These are phyloP conservation scores for Acanthochromis polyacanthus DNA, from an alignment of 2,113 vertebrate genomes.

Conservation along the genomic window DNA sequence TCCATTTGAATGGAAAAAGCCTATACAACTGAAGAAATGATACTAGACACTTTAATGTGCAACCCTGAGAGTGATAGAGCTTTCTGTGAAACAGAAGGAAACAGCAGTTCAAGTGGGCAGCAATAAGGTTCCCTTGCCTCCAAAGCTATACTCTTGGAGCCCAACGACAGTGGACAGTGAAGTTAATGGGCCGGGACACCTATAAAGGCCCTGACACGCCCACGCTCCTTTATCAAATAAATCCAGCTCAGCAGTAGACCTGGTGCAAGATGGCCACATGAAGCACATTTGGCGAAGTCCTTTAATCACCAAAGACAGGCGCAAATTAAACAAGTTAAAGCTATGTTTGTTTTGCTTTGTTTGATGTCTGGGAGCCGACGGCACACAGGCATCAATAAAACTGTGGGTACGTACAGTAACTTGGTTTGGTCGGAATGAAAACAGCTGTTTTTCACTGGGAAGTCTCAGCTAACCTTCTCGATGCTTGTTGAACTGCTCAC, in stretches of 20 bases:
- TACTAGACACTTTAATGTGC: background rate
- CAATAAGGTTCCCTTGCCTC: background rate
- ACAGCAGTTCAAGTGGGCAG: slow-evolving; percentile 12
- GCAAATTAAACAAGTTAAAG: slow-evolving; percentile 51
- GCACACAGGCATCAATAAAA: slow-evolving; percentile 1
- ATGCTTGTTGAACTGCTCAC: background rate
- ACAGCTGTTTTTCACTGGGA: slow-evolving; percentile 22
- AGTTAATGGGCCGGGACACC: slow-evolving; percentile 43
- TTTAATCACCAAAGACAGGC: slow-evolving; percentile 8
- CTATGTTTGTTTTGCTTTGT: slow-evolving; percentile 49
- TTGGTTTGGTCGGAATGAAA: slow-evolving; percentile 13
- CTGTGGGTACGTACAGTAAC: slow-evolving; percentile 18
- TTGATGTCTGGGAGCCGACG: slow-evolving; percentile 23
- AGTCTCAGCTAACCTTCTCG: slow-evolving; percentile 23
- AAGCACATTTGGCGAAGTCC: background rate
- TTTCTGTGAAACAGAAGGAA: background rate
- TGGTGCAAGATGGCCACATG: background rate
- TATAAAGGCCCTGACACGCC: slow-evolving; percentile 10
- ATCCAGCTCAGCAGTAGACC: slow-evolving; percentile 13
- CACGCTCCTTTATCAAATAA: slow-evolving; percentile 30
- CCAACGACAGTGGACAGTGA: slow-evolving; percentile 28
- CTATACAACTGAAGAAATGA: background rate
- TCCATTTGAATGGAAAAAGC: background rate
- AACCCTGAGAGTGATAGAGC: background rate
- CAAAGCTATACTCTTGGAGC: background rate